These are phyloP conservation scores for Pseudomyrmex pallidus DNA, from an alignment of 1,140 invertebrate genomes.

Conservation along the genomic window DNA sequence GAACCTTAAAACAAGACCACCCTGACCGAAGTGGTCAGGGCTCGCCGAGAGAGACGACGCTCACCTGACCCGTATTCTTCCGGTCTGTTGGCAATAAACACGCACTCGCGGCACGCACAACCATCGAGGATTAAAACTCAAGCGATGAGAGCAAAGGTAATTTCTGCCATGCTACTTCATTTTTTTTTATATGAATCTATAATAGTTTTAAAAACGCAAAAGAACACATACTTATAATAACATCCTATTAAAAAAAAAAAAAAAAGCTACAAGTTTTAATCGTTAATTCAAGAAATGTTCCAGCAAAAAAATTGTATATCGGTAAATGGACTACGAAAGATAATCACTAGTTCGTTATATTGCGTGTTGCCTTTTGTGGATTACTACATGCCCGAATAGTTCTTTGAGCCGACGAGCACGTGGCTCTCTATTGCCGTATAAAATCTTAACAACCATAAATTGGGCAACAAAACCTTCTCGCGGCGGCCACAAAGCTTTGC, in stretches of 20 bases:
- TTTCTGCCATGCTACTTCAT: not conserved
- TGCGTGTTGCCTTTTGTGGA: conserved; percentile 18
- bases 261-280: too few relatives aligned
- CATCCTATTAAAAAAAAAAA: too few relatives aligned
- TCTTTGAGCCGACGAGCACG: not conserved
- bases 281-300: not conserved
- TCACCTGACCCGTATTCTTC: conserved; percentile 61
- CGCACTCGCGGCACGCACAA: conserved; percentile 55
- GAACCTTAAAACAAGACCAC: conserved; percentile 38
- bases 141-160: conserved; percentile 9
- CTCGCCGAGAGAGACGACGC: conserved; percentile 34
- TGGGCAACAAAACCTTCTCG: conserved; percentile 75
- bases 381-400: conserved; percentile 12
- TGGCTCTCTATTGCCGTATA: conserved; percentile 49
- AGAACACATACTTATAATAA: not conserved
- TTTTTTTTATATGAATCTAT: not conserved
- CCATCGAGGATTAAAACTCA: conserved; percentile 48
- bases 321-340: not conserved
- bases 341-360: conserved; percentile 9
- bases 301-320: not conserved
- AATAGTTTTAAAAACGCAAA: not conserved
- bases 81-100: conserved; percentile 58
- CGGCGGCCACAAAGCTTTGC: conserved; percentile 54
- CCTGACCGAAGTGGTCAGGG: not conserved
- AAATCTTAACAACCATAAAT: conserved; percentile 79